Conservation (phyloP, 2,113 vertebrate species). For the Gymnobelideus leadbeateri region DNA sequence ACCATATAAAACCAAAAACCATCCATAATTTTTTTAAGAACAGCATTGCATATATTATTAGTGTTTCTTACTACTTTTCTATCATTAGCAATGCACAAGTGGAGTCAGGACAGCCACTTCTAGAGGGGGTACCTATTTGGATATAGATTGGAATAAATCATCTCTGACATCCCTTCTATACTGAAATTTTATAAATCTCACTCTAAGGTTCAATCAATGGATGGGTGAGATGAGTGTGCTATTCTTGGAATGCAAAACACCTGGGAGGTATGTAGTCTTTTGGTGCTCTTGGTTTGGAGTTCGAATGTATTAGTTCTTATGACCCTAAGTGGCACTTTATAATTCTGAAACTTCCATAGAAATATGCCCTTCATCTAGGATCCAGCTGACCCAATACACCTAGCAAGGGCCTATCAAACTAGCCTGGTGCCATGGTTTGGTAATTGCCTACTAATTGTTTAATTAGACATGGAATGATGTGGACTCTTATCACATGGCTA, state of each 20-base stretch:
- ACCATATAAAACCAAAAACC: no score
- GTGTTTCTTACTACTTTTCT: background rate
- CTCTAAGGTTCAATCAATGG: background rate
- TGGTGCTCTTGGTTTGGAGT: background rate
- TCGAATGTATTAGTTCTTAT: background rate
- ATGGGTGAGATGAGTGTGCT: background rate
- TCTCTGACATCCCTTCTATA: background rate
- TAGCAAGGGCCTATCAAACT: background rate
- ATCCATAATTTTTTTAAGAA: background rate
- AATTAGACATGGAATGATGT: background rate
- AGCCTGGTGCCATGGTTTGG: accelerated
- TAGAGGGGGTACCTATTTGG: background rate
- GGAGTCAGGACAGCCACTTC: background rate
- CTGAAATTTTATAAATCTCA: background rate
- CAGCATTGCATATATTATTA: background rate
- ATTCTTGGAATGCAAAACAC: background rate
- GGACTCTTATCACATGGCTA: background rate
- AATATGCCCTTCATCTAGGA: background rate
- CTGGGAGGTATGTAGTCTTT: background rate
- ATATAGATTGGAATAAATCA: background rate
- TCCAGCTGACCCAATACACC: background rate
- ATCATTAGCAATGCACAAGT: background rate
- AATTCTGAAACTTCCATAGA: background rate
- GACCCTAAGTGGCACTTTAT: background rate
- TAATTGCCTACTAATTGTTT: background rate